Percentiles rank a stretch among this genome's conserved stretches.
Evolutionary conservation across 2,113 vertebrate genomes (phyloP).

Genomic region (Anhinga rufa): DNA sequence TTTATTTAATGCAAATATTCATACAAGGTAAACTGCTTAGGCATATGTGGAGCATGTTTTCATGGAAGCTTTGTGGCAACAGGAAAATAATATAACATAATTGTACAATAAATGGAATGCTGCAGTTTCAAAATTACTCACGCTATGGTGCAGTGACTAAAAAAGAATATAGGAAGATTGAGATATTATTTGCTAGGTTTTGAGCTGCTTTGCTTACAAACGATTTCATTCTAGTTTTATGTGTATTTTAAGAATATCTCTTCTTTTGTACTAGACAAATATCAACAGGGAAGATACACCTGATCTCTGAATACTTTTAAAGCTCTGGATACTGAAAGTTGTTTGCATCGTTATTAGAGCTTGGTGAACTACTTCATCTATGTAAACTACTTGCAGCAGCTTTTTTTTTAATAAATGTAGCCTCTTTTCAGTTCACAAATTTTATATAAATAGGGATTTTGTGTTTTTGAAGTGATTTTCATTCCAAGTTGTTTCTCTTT

Average conservation of each 20-base stretch:
- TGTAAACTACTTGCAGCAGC: neutral
- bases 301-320: constrained; percentile 12
- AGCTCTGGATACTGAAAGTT: constrained; percentile 34
- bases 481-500: neutral
- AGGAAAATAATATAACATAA: constrained; percentile 76
- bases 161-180: constrained; percentile 46
- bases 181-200: constrained; percentile 41
- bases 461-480: neutral
- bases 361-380: constrained; percentile 3
- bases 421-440: neutral
- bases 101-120: constrained; percentile 72
- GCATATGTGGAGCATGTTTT: constrained; percentile 65
- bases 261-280: constrained; percentile 49
- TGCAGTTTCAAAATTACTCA: constrained; percentile 64
- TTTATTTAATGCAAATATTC: constrained; percentile 80
- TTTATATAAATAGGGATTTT: neutral
- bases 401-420: neutral
- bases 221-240: constrained; percentile 55
- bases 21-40: constrained; percentile 72
- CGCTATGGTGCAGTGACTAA: constrained; percentile 41
- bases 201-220: constrained; percentile 57
- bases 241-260: constrained; percentile 48
- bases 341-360: constrained; percentile 7
- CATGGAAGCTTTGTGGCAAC: constrained; percentile 66
- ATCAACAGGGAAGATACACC: neutral